Evolutionary conservation across 2,888 invertebrate genomes (phyloP).

Genomic region (Plutella xylostella): DNA sequence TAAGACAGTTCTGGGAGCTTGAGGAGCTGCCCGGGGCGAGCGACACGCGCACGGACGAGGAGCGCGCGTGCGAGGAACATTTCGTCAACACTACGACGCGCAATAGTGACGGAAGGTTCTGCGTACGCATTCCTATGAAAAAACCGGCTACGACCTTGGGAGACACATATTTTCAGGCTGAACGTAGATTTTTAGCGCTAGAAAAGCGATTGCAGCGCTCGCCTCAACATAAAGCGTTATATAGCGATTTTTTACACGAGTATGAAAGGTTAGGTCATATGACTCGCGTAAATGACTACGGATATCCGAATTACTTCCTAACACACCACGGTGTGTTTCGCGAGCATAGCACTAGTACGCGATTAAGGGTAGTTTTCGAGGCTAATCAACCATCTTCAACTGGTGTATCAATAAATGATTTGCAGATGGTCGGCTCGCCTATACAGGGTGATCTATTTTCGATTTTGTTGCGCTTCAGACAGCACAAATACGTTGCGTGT

Average conservation of each 20-base stretch:
- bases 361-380: slow-evolving; percentile 21
- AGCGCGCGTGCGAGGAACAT: slow-evolving; percentile 8
- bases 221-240: slow-evolving; percentile 12
- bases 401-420: slow-evolving; percentile 8
- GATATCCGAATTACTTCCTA: slow-evolving; percentile 13
- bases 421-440: slow-evolving; percentile 2
- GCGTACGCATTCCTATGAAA: neutral
- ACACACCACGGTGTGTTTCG: slow-evolving; percentile 19
- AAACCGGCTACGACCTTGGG: neutral
- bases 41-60: slow-evolving; percentile 3
- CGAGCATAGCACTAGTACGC: slow-evolving; percentile 16
- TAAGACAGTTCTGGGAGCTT: slow-evolving; percentile 9
- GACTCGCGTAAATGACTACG: slow-evolving; percentile 9
- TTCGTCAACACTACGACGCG: neutral
- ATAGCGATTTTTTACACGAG: slow-evolving; percentile 15
- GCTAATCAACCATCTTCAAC: slow-evolving; percentile 2
- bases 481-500: slow-evolving; percentile 9
- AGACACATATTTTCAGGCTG: slow-evolving; percentile 4
- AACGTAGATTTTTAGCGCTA: slow-evolving; percentile 10
- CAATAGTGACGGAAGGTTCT: neutral
- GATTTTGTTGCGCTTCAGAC: slow-evolving; percentile 9
- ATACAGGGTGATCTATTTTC: slow-evolving; percentile 3
- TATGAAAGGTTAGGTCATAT: slow-evolving; percentile 14
- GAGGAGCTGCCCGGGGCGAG: slow-evolving; percentile 7
- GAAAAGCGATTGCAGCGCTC: neutral